phyloP scores from a whole-genome alignment of 1,140 invertebrate species.

The Trichogramma pretiosum region DNA sequence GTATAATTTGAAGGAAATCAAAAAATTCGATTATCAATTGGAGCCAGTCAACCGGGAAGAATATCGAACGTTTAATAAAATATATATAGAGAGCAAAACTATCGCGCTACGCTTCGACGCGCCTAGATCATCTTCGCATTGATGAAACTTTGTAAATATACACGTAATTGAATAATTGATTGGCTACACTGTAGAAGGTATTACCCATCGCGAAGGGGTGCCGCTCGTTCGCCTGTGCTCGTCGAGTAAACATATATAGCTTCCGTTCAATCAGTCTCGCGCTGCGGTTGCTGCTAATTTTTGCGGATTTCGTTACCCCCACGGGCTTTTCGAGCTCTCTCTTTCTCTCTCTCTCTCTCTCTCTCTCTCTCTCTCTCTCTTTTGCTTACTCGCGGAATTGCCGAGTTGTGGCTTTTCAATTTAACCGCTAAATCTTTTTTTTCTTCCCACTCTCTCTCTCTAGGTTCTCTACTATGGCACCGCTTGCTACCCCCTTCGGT shows the following conservation, averaged over 20 bases:
- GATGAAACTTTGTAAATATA: background rate
- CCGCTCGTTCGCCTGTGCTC: background rate
- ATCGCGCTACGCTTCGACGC: no score
- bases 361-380: conserved; percentile 2
- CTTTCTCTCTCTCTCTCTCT: background rate
- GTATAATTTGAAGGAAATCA: background rate
- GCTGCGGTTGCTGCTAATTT: conserved; percentile 12
- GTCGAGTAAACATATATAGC: background rate
- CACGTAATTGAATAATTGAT: background rate
- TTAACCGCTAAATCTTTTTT: no score
- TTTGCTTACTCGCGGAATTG: no score
- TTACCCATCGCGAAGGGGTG: background rate
- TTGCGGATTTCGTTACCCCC: background rate
- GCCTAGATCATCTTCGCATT: no score
- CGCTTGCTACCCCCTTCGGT: no score
- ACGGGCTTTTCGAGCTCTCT: background rate
- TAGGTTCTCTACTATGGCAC: no score
- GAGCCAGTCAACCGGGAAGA: background rate
- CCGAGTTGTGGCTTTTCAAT: no score
- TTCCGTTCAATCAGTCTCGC: conserved; percentile 1
- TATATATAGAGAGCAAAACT: no score
- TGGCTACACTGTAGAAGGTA: background rate
- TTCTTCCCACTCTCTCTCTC: no score
- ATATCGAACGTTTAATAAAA: background rate
- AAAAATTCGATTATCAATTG: background rate